Evolutionary conservation across 1,140 invertebrate species (phyloP), one percentile per base, ranked within the genome.

Genomic region (Drosophila takahashii): DNA sequence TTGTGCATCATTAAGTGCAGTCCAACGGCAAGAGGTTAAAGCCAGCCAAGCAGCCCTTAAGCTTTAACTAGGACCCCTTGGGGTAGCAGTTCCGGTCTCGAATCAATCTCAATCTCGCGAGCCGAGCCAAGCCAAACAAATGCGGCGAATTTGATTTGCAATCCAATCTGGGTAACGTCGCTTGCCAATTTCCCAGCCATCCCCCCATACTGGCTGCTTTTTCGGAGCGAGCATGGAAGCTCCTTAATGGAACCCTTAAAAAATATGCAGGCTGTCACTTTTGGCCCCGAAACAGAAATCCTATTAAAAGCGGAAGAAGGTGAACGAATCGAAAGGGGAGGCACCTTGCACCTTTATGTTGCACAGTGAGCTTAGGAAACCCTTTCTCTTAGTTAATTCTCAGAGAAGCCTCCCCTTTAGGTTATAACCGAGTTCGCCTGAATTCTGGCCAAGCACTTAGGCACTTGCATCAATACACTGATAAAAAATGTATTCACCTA

Each of bases 1-100:
- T 78, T 69, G 70, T 78, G 69, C 61, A 52, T 65, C 56, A 79
- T 79, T 77, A 77, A 77, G 65, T 72, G 67, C 66, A 72, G 62
- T 51, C 57, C 60, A 37, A 64, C 50, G 45, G 22, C 44, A 51
- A 36, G 16, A 34, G 37, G 29, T 53, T 72, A 41, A 72, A 56
- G 66, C 39, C 8, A 39, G 18, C 29, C 3, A 6, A 22, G 22
- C 22, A 22, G 22, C 3, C 22, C 22, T 22, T 22, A 22, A 22
- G 2, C 52, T 39, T 59, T 37, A 48, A 50, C 32, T 16, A 8
- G 10, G 29, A 1, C 18, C 16, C 9, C 15, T 34, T 32, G 18
- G 22, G 26, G 4, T n/a, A n/a, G 9, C 42, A 22, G 7, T 8
- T 15, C 3, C 3, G 4, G 8, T 11, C 5, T 7, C 32, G 18